Evolutionary conservation across 2,888 invertebrate genomes (phyloP), one percentile per base, ranked within the genome.

Genomic region (Plagiodera versicolora): DNA sequence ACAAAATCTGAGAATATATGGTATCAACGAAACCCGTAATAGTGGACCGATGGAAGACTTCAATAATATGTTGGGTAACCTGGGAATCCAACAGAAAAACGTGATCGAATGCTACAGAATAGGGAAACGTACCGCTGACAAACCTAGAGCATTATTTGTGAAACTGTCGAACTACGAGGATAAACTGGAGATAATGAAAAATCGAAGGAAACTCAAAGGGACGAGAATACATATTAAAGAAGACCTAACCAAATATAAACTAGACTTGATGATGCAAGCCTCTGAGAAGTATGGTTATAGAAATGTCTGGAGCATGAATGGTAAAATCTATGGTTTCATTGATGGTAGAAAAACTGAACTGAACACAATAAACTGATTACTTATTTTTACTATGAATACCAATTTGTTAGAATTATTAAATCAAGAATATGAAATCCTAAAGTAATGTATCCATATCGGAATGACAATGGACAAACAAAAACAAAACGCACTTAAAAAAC

Each of bases 11-110:
- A 1, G 24, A 28, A 49, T 49, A 49, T 49, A 49, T 11, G 49
- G 49, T 49, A 49, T 24, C 28, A 49, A 49, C 49, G 24, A 28
- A 49, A 49, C 24, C 28, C 24, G 49, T 8, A 24, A 49, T 9
- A 49, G 28, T 49, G 49, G 49, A 49, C 24, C 49, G 16, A 49
- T 49, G 49, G 49, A 49, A 20, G 49, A 24, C 49, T 47, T 47
- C 47, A 49, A 49, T 49, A 14, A 49, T 2, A 49, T 49, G 49
- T 24, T 49, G 16, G 24, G 1, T 49, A 6, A 49, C 49, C 49
- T 49, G 28, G 24, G 49, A 49, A 49, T 24, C 49, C 49, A 49
- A 10, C 1, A 49, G 49, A 49, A 49, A 28, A 49, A 49, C 24
- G 28, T 11, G 9, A 49, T 24, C 24, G 28, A 24, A 16, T 49